Percentiles rank a stretch among this genome's conserved stretches.
phyloP scores from a whole-genome alignment of 1,140 invertebrate species.

The Delia radicum region DNA sequence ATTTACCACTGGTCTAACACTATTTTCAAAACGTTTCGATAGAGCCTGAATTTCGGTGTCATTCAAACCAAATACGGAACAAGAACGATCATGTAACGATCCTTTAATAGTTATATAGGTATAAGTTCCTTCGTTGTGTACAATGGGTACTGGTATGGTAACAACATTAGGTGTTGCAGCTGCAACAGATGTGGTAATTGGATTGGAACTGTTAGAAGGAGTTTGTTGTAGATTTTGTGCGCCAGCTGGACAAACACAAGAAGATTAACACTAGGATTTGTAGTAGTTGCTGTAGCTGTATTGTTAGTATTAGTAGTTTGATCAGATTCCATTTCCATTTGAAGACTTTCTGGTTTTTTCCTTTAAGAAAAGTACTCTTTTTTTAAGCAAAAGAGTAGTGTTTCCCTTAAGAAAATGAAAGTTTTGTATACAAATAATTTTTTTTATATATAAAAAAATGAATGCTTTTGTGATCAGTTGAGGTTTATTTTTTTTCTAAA shows the following conservation, averaged over 20 bases:
- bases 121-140: slow-evolving; percentile 58
- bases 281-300: neutral
- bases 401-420: neutral
- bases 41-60: slow-evolving; percentile 68
- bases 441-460: neutral
- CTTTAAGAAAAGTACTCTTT: neutral
- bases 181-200: slow-evolving; percentile 34
- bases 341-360: too few species aligned
- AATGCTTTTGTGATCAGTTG: neutral
- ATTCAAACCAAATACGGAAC: slow-evolving; percentile 72
- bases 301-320: neutral
- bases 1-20: slow-evolving; percentile 64
- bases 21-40: slow-evolving; percentile 66
- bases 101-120: slow-evolving; percentile 76
- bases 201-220: neutral
- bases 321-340: slow-evolving; percentile 13
- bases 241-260: too few species aligned
- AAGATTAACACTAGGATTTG: neutral
- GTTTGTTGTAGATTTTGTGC: neutral
- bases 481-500: neutral
- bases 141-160: slow-evolving; percentile 52
- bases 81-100: slow-evolving; percentile 71
- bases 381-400: neutral
- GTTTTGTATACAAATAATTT: neutral
- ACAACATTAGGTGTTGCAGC: slow-evolving; percentile 42